A percentile compares a stretch with the other conserved stretches of the same genome.
These are phyloP conservation scores for Leptopilina drosophilae DNA, from an alignment of 2,888 invertebrate species.

Conservation along the genomic window DNA sequence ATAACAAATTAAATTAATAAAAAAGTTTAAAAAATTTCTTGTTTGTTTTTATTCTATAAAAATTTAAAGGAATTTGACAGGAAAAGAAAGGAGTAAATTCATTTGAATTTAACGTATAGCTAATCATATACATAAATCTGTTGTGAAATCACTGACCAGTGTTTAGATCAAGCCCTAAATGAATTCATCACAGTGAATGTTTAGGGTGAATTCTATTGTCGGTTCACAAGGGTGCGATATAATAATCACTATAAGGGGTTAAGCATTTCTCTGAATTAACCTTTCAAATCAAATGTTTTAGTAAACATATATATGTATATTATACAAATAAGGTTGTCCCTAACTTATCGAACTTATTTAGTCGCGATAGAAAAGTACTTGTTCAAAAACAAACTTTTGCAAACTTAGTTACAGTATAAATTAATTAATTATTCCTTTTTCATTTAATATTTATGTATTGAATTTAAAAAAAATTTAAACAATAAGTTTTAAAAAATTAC, in stretches of 20 bases:
- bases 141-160: slow-evolving; percentile 16
- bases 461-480: too few species aligned
- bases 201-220: slow-evolving; percentile 16
- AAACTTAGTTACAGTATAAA: too few species aligned
- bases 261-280: slow-evolving; percentile 7
- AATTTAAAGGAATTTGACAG: too few species aligned
- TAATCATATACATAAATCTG: background rate
- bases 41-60: too few species aligned
- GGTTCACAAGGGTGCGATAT: slow-evolving; percentile 5
- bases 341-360: background rate
- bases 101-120: background rate
- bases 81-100: too few species aligned
- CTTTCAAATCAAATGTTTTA: slow-evolving; percentile 14
- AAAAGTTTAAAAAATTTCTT: too few species aligned
- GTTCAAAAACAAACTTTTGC: too few species aligned
- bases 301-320: background rate
- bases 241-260: slow-evolving; percentile 13
- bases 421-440: too few species aligned
- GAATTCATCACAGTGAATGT: slow-evolving; percentile 7
- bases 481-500: too few species aligned
- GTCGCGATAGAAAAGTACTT: too few species aligned
- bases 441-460: too few species aligned
- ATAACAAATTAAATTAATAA: too few species aligned
- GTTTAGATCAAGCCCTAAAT: slow-evolving; percentile 15
- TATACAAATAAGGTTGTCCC: background rate